Evolutionary conservation across 2,797 vertebrate species (phyloP), one percentile per base, ranked within the genome.

Genomic region (Scyliorhinus canicula): DNA sequence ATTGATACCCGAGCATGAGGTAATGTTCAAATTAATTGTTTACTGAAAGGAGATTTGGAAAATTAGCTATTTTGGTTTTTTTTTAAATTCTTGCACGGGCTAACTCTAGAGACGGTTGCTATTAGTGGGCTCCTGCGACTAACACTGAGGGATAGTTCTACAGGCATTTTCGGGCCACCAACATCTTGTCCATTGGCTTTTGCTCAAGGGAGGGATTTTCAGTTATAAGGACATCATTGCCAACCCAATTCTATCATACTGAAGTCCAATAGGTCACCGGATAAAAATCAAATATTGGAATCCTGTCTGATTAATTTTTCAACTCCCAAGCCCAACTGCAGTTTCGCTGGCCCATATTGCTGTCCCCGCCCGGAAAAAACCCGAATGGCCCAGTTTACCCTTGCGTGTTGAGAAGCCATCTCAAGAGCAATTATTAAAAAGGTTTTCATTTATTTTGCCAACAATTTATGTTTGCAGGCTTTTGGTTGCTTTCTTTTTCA

Each of bases 1-100:
- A 91, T 65, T 91, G 88, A 91, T 91, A 91, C 88, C 88, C 21
- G 88, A 91, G 60, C 88, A 91, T 44, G 88, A 91, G 88, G 88
- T 91, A 91, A 65, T 65, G n/a, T 91, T 44, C 31, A 26, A 63
- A 24, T 65, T 63, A 44, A 40, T 65, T 91, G 55, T n/a, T 55
- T 60, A 8, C 35, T 91, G 12, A 19, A 65, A 63, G 14, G 63
- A n/a, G 24, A 24, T 91, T 63, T 24, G n/a, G 88, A 19, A 91
- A 91, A 40, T 60, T 5, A n/a, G 35, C 35, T 16, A n/a, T n/a
- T 90, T 40, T n/a, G 12, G n/a, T n/a, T n/a, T n/a, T n/a, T n/a
- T n/a, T n/a, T n/a, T n/a, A n/a, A n/a, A n/a, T n/a, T 1, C 9
- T 9, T 40, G 86, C 21, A 63, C 0, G 7, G 88, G 60, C 21